phyloP scores from a whole-genome alignment of 1,140 invertebrate species.

The Condylostylus longicornis region DNA sequence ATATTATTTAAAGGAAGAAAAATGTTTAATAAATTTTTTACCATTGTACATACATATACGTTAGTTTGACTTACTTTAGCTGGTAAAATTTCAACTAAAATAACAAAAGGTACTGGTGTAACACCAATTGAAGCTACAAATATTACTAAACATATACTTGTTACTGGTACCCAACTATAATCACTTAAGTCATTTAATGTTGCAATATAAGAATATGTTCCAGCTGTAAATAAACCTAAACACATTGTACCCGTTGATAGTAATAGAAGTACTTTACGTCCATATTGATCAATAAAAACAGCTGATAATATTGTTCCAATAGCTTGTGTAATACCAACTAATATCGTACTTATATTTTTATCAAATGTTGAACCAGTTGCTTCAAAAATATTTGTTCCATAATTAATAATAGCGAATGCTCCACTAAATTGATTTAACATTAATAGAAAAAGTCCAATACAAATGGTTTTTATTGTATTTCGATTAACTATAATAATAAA shows the following conservation, averaged over 20 bases:
- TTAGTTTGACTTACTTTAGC: constrained; percentile 8
- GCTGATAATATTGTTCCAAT: constrained; percentile 30
- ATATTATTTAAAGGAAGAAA: background rate
- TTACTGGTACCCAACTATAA: constrained; percentile 20
- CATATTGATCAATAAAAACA: constrained; percentile 22
- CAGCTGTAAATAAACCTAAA: constrained; percentile 15
- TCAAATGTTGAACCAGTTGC: constrained; percentile 39
- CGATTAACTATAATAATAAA: constrained; percentile 14
- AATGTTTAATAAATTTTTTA: background rate
- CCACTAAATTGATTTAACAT: constrained; percentile 22
- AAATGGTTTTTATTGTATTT: constrained; percentile 12
- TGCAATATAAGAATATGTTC: constrained; percentile 20
- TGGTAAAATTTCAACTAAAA: constrained; percentile 22
- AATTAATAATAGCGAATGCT: constrained; percentile 24
- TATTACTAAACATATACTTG: constrained; percentile 21
- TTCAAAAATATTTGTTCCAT: constrained; percentile 43
- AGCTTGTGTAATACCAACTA: constrained; percentile 37
- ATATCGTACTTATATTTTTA: constrained; percentile 38
- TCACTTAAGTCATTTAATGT: constrained; percentile 13
- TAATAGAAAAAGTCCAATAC: constrained; percentile 21
- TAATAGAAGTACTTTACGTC: constrained; percentile 19
- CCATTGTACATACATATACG: background rate
- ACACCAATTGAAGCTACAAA: constrained; percentile 21
- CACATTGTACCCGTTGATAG: constrained; percentile 16
- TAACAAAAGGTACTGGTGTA: constrained; percentile 22